A percentile compares a stretch with the other conserved stretches of the same genome.
phyloP scores from a whole-genome alignment of 2,888 invertebrate species.

The Chrysopilus asiliformis region DNA sequence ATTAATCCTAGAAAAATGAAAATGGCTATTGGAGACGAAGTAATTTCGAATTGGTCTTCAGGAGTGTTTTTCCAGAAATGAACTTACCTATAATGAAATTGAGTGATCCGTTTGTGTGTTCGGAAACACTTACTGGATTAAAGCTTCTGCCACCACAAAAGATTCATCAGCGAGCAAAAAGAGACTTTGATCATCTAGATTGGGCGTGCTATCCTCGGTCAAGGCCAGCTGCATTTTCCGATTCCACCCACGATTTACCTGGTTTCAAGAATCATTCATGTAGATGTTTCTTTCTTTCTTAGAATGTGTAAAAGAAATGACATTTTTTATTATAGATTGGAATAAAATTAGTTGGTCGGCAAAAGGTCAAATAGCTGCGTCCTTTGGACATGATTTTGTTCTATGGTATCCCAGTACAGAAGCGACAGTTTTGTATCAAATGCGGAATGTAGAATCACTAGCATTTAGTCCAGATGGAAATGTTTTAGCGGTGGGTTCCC shows the following conservation, averaged over 20 bases:
- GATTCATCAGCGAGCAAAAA: too few relatives aligned
- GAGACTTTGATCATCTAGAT: slow-evolving; percentile 20
- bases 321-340: slow-evolving; percentile 16
- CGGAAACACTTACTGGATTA: too few relatives aligned
- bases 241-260: slow-evolving; percentile 30
- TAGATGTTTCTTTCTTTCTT: too few relatives aligned
- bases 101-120: slow-evolving; percentile 12
- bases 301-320: too few relatives aligned
- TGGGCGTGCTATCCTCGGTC: slow-evolving; percentile 30
- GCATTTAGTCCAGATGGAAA: slow-evolving; percentile 27
- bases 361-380: slow-evolving; percentile 28
- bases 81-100: too few relatives aligned
- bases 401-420: slow-evolving; percentile 26
- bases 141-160: too few relatives aligned
- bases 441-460: slow-evolving; percentile 21
- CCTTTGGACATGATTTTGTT: slow-evolving; percentile 28
- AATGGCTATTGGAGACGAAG: slow-evolving; percentile 22
- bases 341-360: slow-evolving; percentile 31
- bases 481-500: slow-evolving; percentile 28
- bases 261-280: slow-evolving; percentile 21
- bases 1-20: slow-evolving; percentile 14
- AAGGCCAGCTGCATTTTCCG: slow-evolving; percentile 24
- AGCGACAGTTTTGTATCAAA: slow-evolving; percentile 24
- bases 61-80: slow-evolving; percentile 19
- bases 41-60: slow-evolving; percentile 19